A percentile compares a stretch with the other conserved stretches of the same genome.
These are phyloP conservation scores for Conger conger DNA, from an alignment of 2,113 vertebrate genomes.

Conservation along the genomic window DNA sequence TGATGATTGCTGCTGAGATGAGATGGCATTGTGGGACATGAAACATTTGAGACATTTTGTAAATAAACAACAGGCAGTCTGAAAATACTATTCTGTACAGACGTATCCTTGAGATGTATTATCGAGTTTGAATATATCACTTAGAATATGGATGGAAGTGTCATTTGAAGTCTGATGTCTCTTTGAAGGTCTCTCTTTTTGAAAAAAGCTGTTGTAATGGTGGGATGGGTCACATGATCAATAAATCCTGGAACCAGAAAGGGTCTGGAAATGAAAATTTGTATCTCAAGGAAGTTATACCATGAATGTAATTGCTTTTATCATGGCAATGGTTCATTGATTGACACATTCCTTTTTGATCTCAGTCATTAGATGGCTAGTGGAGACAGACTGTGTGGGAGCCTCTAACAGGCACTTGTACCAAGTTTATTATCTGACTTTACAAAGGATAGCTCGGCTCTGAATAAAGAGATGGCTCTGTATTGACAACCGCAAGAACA, in stretches of 20 bases:
- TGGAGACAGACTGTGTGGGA: not conserved
- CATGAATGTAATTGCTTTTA: conserved; percentile 8
- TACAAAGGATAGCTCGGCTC: not conserved
- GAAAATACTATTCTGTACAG: not conserved
- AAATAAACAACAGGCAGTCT: not conserved
- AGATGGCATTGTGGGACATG: too few relatives aligned
- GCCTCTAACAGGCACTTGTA: not conserved
- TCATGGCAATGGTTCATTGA: not conserved
- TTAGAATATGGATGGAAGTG: not conserved
- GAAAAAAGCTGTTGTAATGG: too few relatives aligned
- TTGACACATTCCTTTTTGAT: conserved; percentile 6
- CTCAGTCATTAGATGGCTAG: not conserved
- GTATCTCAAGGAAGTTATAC: not conserved
- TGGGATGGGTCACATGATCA: not conserved
- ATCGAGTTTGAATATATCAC: not conserved
- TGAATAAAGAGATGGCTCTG: not conserved
- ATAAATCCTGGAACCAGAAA: not conserved
- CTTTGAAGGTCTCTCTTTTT: too few relatives aligned
- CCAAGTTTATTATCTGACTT: not conserved
- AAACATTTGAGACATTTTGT: too few relatives aligned
- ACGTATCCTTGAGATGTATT: not conserved
- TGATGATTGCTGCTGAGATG: not conserved
- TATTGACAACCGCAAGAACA: not conserved
- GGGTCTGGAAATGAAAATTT: not conserved
- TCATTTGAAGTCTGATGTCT: not conserved